phyloP scores from a whole-genome alignment of 2,113 vertebrate species.

The Platysternon megacephalum region DNA sequence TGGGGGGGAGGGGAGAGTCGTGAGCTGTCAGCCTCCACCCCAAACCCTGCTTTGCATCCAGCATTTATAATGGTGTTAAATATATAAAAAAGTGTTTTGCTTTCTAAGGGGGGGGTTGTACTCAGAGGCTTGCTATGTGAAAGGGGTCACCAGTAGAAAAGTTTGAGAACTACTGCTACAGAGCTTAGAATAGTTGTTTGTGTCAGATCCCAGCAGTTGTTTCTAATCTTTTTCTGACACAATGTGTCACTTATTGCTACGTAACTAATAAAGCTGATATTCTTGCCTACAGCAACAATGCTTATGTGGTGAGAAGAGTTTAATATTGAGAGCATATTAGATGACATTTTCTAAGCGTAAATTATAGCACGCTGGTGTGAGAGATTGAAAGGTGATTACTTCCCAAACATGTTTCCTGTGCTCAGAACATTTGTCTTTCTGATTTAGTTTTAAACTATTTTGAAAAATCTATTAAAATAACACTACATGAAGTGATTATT shows the following conservation, averaged over 20 bases:
- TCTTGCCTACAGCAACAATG: conserved; percentile 31
- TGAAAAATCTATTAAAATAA: conserved; percentile 30
- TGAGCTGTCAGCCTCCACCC: too few species aligned
- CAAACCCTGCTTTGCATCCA: too few species aligned
- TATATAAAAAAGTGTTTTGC: too few species aligned
- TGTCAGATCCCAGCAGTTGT: conserved; percentile 51
- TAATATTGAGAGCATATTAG: conserved; percentile 8
- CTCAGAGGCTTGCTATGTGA: too few species aligned
- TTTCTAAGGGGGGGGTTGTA: too few species aligned
- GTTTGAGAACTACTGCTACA: background rate
- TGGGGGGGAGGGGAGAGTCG: too few species aligned
- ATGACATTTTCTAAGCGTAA: conserved; percentile 28
- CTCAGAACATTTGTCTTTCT: conserved; percentile 6
- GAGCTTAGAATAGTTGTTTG: conserved; percentile 6
- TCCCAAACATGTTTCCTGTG: conserved; percentile 25
- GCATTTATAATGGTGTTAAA: too few species aligned
- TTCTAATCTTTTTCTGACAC: conserved; percentile 29
- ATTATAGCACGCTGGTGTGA: background rate
- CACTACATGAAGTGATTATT: background rate
- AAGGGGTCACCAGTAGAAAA: too few species aligned
- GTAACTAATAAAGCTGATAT: conserved; percentile 20
- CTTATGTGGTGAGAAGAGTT: conserved; percentile 30
- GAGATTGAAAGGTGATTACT: background rate
- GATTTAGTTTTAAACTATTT: background rate
- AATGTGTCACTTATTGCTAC: conserved; percentile 21